These are phyloP conservation scores for Tipula confusa DNA, from an alignment of 2,888 invertebrate genomes.

Conservation along the genomic window DNA sequence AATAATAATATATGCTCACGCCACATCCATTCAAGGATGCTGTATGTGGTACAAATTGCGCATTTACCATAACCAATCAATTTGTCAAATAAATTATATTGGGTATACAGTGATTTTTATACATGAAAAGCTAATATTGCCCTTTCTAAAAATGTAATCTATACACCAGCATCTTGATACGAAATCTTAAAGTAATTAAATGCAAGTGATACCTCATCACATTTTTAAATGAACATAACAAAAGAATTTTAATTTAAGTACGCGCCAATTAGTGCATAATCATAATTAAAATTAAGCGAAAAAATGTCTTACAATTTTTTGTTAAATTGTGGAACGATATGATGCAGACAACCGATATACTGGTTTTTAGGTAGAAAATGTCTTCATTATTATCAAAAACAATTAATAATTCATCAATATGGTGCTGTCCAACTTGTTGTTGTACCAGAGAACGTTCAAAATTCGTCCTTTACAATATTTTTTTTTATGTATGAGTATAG, in stretches of 20 bases:
- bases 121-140: not conserved
- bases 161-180: not conserved
- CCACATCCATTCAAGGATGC: not conserved
- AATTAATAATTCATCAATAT: not conserved
- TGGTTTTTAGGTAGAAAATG: not conserved
- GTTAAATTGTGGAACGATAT: too few species aligned
- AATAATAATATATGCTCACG: not conserved
- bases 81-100: not conserved
- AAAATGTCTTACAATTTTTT: not conserved
- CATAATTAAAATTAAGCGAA: not conserved
- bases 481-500: too few species aligned
- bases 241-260: not conserved
- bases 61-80: not conserved
- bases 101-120: not conserved
- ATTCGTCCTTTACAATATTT: not conserved
- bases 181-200: not conserved
- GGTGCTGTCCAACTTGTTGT: not conserved
- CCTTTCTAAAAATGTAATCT: not conserved
- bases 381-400: not conserved
- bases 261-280: not conserved
- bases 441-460: not conserved
- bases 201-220: not conserved
- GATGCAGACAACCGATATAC: not conserved
- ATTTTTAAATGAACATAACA: not conserved
- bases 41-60: not conserved